Evolutionary conservation across 2,113 vertebrate species (phyloP).

Genomic region (Bubalus kerabau): DNA sequence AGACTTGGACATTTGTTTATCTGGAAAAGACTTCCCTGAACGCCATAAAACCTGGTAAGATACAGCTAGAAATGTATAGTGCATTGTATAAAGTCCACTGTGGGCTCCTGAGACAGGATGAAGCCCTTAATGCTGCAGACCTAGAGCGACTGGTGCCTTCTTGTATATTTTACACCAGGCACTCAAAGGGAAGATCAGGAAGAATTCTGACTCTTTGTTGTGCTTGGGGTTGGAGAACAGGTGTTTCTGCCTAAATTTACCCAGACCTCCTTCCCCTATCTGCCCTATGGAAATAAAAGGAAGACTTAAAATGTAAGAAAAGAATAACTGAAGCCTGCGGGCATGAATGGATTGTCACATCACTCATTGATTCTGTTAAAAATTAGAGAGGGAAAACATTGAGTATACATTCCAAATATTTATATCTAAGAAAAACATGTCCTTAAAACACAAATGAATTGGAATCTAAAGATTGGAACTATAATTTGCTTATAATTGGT

Average conservation of each 20-base stretch:
- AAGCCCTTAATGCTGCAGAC: background rate
- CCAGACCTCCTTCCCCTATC: background rate
- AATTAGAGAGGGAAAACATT: background rate
- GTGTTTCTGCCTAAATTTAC: background rate
- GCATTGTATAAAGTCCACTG: background rate
- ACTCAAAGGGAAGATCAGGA: background rate
- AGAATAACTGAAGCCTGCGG: background rate
- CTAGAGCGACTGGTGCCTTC: fast-evolving
- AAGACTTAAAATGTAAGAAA: background rate
- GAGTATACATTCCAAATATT: background rate
- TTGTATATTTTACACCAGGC: background rate
- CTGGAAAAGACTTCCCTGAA: background rate
- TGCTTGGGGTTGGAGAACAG: background rate
- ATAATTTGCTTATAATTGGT: background rate
- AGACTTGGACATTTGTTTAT: background rate
- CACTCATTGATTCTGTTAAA: background rate
- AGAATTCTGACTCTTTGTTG: background rate
- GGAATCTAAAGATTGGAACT: background rate
- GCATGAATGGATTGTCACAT: background rate
- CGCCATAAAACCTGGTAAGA: background rate
- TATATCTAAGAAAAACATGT: background rate
- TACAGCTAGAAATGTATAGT: background rate
- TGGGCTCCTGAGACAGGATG: background rate
- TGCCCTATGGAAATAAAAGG: background rate
- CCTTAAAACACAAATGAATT: background rate